These are phyloP conservation scores for Morbakka virulenta DNA, from an alignment of 30 jellyfish, hydroid and myxozoan species.

Conservation along the genomic window DNA sequence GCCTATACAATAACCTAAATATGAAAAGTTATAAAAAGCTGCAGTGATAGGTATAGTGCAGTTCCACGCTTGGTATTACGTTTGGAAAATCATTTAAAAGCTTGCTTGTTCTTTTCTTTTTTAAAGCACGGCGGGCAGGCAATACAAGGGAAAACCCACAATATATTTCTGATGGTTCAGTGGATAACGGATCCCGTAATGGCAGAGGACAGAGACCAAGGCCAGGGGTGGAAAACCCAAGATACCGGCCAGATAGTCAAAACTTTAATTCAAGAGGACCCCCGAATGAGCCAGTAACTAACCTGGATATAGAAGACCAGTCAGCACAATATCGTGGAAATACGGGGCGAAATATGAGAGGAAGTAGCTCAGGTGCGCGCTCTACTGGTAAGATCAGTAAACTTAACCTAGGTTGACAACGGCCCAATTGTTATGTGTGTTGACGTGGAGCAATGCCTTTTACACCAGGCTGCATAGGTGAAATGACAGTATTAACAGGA, in stretches of 20 bases:
- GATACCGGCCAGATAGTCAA: neutral
- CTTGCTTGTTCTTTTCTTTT: too few relatives aligned
- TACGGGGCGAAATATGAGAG: slow-evolving; percentile 7
- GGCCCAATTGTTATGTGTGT: neutral
- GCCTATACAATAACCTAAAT: too few relatives aligned
- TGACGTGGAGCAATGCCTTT: neutral
- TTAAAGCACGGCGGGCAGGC: neutral
- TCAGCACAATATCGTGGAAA: neutral
- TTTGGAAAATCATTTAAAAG: too few relatives aligned
- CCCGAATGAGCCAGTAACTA: neutral
- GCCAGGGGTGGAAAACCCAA: neutral
- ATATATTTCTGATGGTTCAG: neutral
- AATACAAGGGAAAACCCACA: neutral
- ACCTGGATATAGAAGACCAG: neutral
- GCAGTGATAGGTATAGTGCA: too few relatives aligned
- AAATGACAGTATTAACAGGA: too few relatives aligned
- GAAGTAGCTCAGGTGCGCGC: slow-evolving; percentile 65
- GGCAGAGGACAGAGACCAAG: neutral
- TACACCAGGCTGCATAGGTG: too few relatives aligned
- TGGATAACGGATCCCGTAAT: neutral
- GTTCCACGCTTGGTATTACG: too few relatives aligned
- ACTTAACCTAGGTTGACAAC: neutral
- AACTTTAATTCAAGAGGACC: neutral
- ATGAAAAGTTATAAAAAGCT: too few relatives aligned
- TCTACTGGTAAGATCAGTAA: slow-evolving; percentile 39